Evolutionary conservation across 2,797 vertebrate species (phyloP).

Genomic region (Sandelia bainsii): DNA sequence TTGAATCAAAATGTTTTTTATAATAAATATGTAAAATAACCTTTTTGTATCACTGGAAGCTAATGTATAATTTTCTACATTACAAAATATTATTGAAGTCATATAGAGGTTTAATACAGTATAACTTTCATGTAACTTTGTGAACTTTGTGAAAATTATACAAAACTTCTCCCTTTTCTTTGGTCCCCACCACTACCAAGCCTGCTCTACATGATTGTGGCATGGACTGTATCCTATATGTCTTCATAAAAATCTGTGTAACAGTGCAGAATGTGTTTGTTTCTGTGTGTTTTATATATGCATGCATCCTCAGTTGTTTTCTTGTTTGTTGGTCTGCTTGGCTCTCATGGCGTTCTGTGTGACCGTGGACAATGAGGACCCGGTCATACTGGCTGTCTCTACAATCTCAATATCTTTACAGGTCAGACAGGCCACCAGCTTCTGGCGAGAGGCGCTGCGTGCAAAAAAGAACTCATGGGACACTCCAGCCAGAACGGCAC

Average conservation of each 20-base stretch:
- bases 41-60: too few species aligned
- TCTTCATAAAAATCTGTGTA: not conserved
- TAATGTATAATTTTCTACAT: too few species aligned
- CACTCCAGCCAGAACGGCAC: constrained; percentile 83
- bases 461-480: constrained; percentile 89
- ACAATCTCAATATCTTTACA: constrained; percentile 88
- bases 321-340: constrained; percentile 83
- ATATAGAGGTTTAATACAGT: not conserved
- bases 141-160: not conserved
- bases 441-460: constrained; percentile 84
- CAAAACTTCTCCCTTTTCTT: not conserved
- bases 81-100: too few species aligned
- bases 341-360: constrained; percentile 82
- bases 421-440: constrained; percentile 86
- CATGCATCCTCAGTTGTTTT: constrained; percentile 74
- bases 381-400: constrained; percentile 85
- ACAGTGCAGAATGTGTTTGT: constrained; percentile 1
- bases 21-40: too few species aligned
- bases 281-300: not conserved
- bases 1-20: too few species aligned
- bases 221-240: constrained; percentile 2
- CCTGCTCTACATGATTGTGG: not conserved
- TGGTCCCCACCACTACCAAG: not conserved
- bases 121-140: not conserved
- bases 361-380: constrained; percentile 86